A percentile compares a stretch with the other conserved stretches of the same genome.
Evolutionary conservation across 2,797 vertebrate species (phyloP).

Genomic region (Arrhamphus sclerolepis): DNA sequence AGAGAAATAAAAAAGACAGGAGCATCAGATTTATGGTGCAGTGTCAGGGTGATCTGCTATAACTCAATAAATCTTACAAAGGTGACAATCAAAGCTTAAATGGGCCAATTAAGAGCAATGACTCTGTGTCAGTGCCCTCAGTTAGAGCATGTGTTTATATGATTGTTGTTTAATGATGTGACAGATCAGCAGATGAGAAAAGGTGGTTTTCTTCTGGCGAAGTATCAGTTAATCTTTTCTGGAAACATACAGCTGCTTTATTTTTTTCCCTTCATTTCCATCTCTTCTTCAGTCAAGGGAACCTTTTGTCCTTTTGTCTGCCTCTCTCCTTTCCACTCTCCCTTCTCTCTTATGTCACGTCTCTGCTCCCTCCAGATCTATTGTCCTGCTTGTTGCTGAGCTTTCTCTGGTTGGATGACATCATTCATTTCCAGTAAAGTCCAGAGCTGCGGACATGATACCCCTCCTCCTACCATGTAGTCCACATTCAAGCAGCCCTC

Average conservation of each 20-base stretch:
- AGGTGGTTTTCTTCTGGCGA: background rate
- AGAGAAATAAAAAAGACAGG: conserved; percentile 15
- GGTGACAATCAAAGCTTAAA: conserved; percentile 32
- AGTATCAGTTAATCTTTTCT: conserved; percentile 11
- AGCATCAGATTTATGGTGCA: conserved; percentile 34
- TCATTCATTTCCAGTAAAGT: conserved; percentile 79
- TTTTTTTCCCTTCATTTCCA: conserved; percentile 9
- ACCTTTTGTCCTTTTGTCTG: conserved; percentile 55
- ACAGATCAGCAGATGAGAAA: conserved; percentile 18
- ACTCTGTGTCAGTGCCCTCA: conserved; percentile 1
- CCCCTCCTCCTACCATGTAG: conserved; percentile 37
- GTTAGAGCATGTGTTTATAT: conserved; percentile 6
- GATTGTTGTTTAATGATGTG: background rate
- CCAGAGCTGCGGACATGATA: conserved; percentile 41
- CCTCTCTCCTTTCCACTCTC: conserved; percentile 14
- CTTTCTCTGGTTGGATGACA: conserved; percentile 65
- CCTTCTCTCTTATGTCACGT: conserved; percentile 65
- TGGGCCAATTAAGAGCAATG: conserved; percentile 12
- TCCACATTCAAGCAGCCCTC: conserved; percentile 32
- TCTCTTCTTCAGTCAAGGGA: conserved; percentile 35
- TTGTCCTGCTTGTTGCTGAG: conserved; percentile 64
- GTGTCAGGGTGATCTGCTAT: conserved; percentile 30
- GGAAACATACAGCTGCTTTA: conserved; percentile 40
- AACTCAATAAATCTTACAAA: conserved; percentile 30
- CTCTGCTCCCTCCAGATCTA: conserved; percentile 61